Conservation (phyloP, 2,797 vertebrate species). For the Microhierax caerulescens region DNA sequence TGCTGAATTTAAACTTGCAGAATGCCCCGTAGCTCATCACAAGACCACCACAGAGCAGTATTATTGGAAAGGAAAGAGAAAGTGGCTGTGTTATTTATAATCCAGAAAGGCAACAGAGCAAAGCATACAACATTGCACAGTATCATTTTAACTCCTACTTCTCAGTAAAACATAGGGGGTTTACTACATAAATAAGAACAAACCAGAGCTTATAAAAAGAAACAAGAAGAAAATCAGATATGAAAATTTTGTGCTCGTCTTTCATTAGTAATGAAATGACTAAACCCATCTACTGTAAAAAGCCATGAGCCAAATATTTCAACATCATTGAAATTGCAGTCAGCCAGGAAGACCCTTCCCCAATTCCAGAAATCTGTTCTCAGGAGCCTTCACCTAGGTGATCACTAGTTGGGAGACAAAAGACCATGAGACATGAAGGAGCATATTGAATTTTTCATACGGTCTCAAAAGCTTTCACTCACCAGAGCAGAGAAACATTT, state of each 20-base stretch:
- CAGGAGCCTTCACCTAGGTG: neutral
- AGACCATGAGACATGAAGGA: neutral
- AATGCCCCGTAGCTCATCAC: neutral
- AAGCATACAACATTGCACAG: neutral
- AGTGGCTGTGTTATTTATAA: neutral
- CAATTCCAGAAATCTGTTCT: neutral
- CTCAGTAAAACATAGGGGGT: rapidly evolving
- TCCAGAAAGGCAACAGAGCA: neutral
- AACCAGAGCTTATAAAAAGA: neutral
- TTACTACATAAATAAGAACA: neutral
- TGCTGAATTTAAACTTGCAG: neutral
- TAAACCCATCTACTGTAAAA: neutral
- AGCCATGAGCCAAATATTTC: neutral
- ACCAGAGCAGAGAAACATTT: neutral
- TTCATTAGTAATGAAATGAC: neutral
- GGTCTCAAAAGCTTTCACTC: neutral
- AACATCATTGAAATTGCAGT: rapidly evolving
- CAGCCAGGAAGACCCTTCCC: neutral
- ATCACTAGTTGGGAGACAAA: neutral
- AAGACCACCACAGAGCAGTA: rapidly evolving
- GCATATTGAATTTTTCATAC: neutral
- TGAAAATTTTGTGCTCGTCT: neutral
- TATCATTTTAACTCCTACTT: neutral
- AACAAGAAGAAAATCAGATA: neutral
- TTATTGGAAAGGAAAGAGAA: neutral